Percentiles rank a stretch among this genome's conserved stretches.
Conservation (phyloP, 2,113 vertebrate species). For the Tachycineta bicolor region DNA sequence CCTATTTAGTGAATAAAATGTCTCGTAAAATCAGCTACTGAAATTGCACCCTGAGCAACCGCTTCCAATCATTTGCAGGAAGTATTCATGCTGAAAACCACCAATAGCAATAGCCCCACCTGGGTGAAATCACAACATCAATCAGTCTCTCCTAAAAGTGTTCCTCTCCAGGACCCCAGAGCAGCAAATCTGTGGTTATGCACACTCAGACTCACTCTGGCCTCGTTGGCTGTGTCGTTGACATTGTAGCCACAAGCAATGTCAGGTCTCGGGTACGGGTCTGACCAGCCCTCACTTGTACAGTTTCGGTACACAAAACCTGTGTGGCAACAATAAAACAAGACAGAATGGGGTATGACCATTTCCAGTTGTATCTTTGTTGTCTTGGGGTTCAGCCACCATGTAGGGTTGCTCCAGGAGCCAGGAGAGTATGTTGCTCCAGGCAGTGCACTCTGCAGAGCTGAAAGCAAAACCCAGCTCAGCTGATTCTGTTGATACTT, state of each 20-base stretch:
- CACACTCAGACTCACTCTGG: conserved; percentile 58
- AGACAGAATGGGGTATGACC: background rate
- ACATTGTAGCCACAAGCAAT: conserved; percentile 83
- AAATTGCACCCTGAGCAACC: background rate
- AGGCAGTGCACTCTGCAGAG: background rate
- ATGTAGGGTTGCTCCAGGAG: background rate
- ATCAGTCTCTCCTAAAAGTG: background rate
- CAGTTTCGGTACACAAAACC: conserved; percentile 88
- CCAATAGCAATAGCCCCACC: background rate
- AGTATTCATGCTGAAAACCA: background rate
- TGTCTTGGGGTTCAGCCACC: background rate
- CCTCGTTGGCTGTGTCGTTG: conserved; percentile 74
- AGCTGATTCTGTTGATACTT: conserved; percentile 43
- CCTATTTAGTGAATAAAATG: background rate
- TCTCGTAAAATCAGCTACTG: background rate
- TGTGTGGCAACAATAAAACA: conserved; percentile 39
- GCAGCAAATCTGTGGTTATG: background rate
- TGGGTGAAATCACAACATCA: background rate
- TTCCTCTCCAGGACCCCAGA: background rate
- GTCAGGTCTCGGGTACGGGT: conserved; percentile 79
- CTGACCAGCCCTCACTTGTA: conserved; percentile 84
- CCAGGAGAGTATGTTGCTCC: background rate
- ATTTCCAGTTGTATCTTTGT: background rate
- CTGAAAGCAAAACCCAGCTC: conserved; percentile 27
- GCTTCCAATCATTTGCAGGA: background rate